Base-by-base conservation (phyloP, 2,113 vertebrate genomes). In the Ancistrus triradiatus region DNA sequence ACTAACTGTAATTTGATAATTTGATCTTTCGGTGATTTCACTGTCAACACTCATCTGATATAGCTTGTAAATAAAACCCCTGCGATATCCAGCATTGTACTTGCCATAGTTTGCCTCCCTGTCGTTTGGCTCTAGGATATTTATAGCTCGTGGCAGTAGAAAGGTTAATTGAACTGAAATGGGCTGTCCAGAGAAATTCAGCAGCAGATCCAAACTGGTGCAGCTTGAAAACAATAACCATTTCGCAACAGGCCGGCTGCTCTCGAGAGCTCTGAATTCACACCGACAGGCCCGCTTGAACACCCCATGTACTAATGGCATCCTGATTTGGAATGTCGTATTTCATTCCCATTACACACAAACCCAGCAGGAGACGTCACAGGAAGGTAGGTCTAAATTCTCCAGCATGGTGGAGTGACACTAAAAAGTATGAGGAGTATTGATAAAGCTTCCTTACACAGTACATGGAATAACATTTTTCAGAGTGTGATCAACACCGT, bases 131-230 rank as follows among this genome's bases (percentile, higher is more conserved):
- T 67, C 74, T 69, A 66, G 66, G 72, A 80, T 81, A 78, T 85
- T 82, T 77, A 84, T 72, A 69, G 72, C 78, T 65, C 74, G 31
- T 59, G 73, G 75, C 76, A 74, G 59, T 52, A 42, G 6, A 69
- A 42, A 72, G 80, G 76, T 82, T 86, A 84, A 83, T 80, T 78
- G 68, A 84, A 83, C 55, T 64, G 68, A 80, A 85, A 79, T 70
- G 57, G 74, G 73, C 74, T 80, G 58, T 78, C 77, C 35, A 42
- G 40, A 24, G 13, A 50, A 76, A 67, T 75, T 81, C 35, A 55
- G 35, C 35, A 53, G 14, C 56, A 40, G 48, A 71, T 58, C 33
- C 24, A 46, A 71, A 38, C 63, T 24, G 10, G 31, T 17, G 27
- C 22, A 18, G 61, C 53, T 51, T 25, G 19, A 37, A 44, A 78